Evolutionary conservation across 1,140 invertebrate genomes (phyloP).

Genomic region (Leptoteleia sp.): DNA sequence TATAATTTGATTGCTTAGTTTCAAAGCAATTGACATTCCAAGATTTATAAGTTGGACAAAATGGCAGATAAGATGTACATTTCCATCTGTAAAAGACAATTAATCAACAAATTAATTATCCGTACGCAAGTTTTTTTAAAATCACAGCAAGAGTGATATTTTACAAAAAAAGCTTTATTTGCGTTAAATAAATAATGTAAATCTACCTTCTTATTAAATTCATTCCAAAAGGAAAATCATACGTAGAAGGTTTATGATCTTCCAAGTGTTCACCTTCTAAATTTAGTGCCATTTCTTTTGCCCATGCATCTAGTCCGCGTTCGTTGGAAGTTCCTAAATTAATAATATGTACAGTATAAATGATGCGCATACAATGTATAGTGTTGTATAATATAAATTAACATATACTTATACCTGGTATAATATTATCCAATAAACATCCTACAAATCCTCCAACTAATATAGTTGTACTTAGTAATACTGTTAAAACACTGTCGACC

Average conservation of each 20-base stretch:
- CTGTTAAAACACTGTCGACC: constrained; percentile 88
- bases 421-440: constrained; percentile 91
- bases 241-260: constrained; percentile 82
- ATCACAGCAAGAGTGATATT: too few relatives aligned
- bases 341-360: too few relatives aligned
- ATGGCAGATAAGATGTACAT: too few relatives aligned
- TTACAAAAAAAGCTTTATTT: too few relatives aligned
- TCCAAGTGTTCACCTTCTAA: constrained; percentile 75
- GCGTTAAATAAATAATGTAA: too few relatives aligned
- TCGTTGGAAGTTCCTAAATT: constrained; percentile 85
- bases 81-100: too few relatives aligned
- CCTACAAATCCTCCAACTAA: constrained; percentile 90
- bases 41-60: too few relatives aligned
- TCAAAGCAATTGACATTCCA: too few relatives aligned
- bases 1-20: too few relatives aligned
- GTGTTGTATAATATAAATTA: neutral
- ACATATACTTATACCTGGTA: constrained; percentile 85
- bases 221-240: constrained; percentile 89
- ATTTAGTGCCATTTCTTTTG: constrained; percentile 85
- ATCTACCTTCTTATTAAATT: constrained; percentile 71
- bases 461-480: constrained; percentile 91
- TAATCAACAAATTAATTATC: too few relatives aligned
- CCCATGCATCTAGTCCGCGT: constrained; percentile 86
- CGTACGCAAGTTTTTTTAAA: too few relatives aligned
- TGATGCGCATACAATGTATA: too few relatives aligned